Evolutionary conservation across 2,888 invertebrate species (phyloP).

Genomic region (Cryptophagus acutangulus): DNA sequence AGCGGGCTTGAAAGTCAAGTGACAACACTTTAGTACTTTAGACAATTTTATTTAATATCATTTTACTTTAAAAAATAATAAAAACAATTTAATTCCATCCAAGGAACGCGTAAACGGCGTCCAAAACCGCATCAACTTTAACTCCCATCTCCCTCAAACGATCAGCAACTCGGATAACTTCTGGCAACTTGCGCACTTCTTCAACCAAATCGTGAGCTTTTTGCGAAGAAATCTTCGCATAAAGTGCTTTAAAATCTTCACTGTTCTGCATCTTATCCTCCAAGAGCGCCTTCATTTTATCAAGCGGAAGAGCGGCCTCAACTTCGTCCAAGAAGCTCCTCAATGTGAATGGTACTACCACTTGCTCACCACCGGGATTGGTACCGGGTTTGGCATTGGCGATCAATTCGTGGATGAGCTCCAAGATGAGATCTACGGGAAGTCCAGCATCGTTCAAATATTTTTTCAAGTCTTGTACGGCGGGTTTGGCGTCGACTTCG

Average conservation of each 20-base stretch:
- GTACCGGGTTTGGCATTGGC: constrained; percentile 14
- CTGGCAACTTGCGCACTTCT: constrained; percentile 24
- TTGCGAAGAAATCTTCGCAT: constrained; percentile 23
- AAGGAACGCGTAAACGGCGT: constrained; percentile 25
- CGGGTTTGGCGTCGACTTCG: constrained; percentile 17
- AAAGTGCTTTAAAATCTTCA: constrained; percentile 28
- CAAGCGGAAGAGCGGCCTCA: constrained; percentile 23
- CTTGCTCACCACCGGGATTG: constrained; percentile 9
- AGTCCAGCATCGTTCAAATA: constrained; percentile 25
- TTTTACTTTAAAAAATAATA: too few species aligned
- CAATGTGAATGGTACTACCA: too few species aligned
- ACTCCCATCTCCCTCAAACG: constrained; percentile 27
- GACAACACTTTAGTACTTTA: neutral
- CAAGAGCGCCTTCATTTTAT: constrained; percentile 22
- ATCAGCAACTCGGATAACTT: constrained; percentile 24
- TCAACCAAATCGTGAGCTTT: constrained; percentile 27
- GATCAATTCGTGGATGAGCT: constrained; percentile 12
- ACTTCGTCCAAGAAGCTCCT: constrained; percentile 27
- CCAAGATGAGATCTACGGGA: constrained; percentile 20
- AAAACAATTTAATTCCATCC: constrained; percentile 30
- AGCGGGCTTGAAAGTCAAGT: neutral
- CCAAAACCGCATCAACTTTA: constrained; percentile 23
- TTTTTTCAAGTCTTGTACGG: constrained; percentile 22
- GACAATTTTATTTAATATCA: neutral
- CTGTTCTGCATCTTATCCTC: constrained; percentile 27